These are phyloP conservation scores for Chloebia gouldiae DNA, from an alignment of 2,113 vertebrate species.

Conservation along the genomic window DNA sequence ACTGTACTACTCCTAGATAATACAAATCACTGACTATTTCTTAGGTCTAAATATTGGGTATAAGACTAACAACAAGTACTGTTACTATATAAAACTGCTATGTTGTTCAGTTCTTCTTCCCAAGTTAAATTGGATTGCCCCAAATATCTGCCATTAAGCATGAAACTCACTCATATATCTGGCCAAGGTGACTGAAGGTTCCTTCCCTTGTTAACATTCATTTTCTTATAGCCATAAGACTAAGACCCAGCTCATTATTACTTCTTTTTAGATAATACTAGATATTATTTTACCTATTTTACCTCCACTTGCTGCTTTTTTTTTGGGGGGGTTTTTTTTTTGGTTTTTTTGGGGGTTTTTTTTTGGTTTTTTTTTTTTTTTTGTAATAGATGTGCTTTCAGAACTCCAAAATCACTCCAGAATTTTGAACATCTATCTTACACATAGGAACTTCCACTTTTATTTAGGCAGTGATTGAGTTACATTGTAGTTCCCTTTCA, in stretches of 20 bases:
- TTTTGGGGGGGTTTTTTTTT: too few species aligned
- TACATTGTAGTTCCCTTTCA: not conserved
- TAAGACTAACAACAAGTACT: not conserved
- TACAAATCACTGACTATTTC: not conserved
- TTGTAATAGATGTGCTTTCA: too few species aligned
- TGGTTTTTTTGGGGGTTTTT: too few species aligned
- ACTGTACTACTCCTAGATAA: not conserved
- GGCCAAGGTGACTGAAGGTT: not conserved
- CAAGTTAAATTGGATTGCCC: not conserved
- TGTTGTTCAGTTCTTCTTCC: not conserved
- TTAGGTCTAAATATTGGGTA: not conserved
- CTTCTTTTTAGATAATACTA: not conserved
- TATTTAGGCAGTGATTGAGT: not conserved
- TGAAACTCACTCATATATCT: not conserved
- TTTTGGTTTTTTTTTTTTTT: too few species aligned
- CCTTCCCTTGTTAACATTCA: not conserved
- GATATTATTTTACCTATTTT: not conserved
- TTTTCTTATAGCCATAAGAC: not conserved
- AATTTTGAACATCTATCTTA: too few species aligned
- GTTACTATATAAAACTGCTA: not conserved
- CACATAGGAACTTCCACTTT: not conserved
- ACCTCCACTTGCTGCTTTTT: too few species aligned
- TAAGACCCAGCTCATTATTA: rapidly evolving
- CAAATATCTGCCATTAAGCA: not conserved
- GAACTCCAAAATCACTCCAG: too few species aligned